Base-by-base conservation (phyloP, 2,113 vertebrate species). In the Bubo bubo region DNA sequence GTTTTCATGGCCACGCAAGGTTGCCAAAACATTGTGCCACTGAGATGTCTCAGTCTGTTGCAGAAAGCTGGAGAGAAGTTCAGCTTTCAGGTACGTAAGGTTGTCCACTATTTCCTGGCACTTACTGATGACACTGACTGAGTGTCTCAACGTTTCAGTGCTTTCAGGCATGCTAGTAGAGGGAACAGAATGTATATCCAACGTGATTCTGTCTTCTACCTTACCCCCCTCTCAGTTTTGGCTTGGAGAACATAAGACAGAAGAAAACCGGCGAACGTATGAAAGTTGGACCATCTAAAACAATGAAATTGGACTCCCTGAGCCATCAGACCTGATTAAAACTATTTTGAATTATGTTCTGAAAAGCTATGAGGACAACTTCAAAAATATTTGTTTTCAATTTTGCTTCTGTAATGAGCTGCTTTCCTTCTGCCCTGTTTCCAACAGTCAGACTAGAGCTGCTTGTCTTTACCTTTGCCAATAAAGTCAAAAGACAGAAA, bases 71-170 rank as follows among this genome's bases (percentile, higher is more conserved):
- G 37, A 32, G 47, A 34, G 39, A 59, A 77, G 20, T 67, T 94
- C 41, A 49, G 34, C 67, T 56, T 91, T 88, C 16, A 8, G 1
- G 3, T 52, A 0, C 1, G 1, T 64, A 9, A 4, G 28, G 24
- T 39, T 47, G 37, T 34, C 28, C 4, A 0, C 30, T 39, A 0
- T 71, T 47, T 70, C 18, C 70, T 75, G 52, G 49, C 28, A 17
- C 71, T 58, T 35, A 34, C 27, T 74, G 47, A 10, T 23, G 34
- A 20, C 37, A n/a, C 45, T 30, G 39, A 26, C 35, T 26, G 39
- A 26, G 39, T 26, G 59, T 81, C 53, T 11, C 21, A 20, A 5
- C 37, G 41, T 27, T 37, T 52, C 21, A 14, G 58, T 50, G 64
- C 22, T 90, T 79, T 88, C 74, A 88, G 39, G 24, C 14, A 6